Percentiles rank a stretch among this genome's conserved stretches.
These are phyloP conservation scores for Pelvicachromis taeniatus DNA, from an alignment of 2,113 vertebrate genomes.

Conservation along the genomic window DNA sequence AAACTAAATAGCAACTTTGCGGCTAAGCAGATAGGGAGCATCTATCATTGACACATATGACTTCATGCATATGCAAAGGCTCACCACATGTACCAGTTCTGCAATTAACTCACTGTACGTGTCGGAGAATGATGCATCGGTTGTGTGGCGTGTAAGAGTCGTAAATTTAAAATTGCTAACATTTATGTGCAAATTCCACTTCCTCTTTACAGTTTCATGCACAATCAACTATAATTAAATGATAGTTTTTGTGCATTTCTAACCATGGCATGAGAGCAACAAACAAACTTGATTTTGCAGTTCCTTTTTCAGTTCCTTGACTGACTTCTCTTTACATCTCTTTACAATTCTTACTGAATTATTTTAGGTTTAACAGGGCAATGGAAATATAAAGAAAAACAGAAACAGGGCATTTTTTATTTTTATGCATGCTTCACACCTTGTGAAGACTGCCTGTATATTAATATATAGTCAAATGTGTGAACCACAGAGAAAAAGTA, in stretches of 20 bases:
- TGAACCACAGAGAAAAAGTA: background rate
- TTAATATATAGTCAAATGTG: background rate
- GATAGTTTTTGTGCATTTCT: background rate
- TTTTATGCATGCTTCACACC: background rate
- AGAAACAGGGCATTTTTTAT: background rate
- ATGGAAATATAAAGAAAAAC: background rate
- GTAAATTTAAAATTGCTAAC: background rate
- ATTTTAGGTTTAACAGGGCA: background rate
- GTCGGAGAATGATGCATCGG: background rate
- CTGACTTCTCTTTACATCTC: background rate
- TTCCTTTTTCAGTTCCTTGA: conserved; percentile 31
- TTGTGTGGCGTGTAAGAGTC: background rate
- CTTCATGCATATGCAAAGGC: background rate
- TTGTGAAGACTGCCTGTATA: background rate
- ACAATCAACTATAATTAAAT: background rate
- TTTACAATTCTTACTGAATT: background rate
- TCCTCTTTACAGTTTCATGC: background rate
- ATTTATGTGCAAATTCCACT: background rate
- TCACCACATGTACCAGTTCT: background rate
- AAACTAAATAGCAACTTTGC: background rate
- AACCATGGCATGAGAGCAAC: background rate
- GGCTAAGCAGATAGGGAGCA: background rate
- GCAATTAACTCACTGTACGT: background rate
- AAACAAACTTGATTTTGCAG: background rate
- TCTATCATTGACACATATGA: background rate